Evolutionary conservation across 2,888 invertebrate genomes (phyloP).

Genomic region (Lochmaea capreae): DNA sequence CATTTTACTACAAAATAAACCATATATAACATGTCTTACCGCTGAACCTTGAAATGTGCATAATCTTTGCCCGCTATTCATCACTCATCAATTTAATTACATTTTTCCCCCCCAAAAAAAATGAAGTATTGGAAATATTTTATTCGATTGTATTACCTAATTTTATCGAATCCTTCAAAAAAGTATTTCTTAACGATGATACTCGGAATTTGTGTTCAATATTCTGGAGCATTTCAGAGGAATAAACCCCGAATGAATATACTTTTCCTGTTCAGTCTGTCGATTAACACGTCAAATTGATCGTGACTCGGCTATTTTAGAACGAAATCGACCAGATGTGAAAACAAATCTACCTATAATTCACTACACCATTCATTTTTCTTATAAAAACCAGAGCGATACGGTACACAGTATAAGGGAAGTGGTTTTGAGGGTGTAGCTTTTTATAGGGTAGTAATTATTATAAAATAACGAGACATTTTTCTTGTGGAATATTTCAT

Average conservation of each 20-base stretch:
- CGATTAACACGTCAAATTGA: constrained; percentile 40
- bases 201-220: constrained; percentile 7
- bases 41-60: too few species aligned
- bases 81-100: too few species aligned
- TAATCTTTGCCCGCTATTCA: too few species aligned
- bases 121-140: too few species aligned
- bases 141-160: too few species aligned
- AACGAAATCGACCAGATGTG: constrained; percentile 39
- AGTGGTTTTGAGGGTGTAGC: background rate
- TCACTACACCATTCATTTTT: constrained; percentile 43
- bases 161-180: background rate
- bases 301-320: constrained; percentile 39
- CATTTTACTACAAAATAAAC: too few species aligned
- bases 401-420: constrained; percentile 5
- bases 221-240: constrained; percentile 14
- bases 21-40: too few species aligned
- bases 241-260: constrained; percentile 30
- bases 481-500: background rate
- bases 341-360: constrained; percentile 40
- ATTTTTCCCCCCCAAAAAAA: too few species aligned
- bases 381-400: constrained; percentile 32
- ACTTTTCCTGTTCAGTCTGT: constrained; percentile 23
- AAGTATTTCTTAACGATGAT: background rate
- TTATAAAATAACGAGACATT: background rate
- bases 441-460: background rate